These are phyloP conservation scores for Acrocephalus kingi DNA, from an alignment of 2,113 vertebrate genomes.

Conservation along the genomic window DNA sequence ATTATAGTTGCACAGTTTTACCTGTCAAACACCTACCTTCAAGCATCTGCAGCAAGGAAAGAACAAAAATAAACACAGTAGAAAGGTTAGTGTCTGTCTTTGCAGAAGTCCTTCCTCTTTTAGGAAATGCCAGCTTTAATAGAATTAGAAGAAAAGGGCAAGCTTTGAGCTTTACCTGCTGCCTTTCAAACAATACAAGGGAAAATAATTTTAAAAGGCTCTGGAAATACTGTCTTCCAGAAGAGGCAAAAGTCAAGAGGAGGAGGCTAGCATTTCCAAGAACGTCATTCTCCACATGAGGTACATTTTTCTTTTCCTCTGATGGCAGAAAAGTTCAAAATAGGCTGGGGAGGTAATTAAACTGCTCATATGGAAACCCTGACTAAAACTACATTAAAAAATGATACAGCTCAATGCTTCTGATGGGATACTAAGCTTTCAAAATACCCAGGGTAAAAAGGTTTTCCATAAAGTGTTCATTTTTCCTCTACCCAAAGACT, in stretches of 20 bases:
- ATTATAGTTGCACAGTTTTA: neutral
- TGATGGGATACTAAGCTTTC: neutral
- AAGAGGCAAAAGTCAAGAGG: neutral
- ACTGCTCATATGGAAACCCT: neutral
- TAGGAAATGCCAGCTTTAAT: neutral
- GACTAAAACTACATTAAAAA: neutral
- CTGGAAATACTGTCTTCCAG: neutral
- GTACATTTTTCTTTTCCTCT: neutral
- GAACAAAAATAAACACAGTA: neutral
- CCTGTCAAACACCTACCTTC: slow-evolving; percentile 58
- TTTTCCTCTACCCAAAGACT: neutral
- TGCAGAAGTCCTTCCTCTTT: neutral
- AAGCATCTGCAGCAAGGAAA: slow-evolving; percentile 48
- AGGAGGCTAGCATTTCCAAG: neutral
- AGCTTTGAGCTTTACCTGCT: slow-evolving; percentile 3
- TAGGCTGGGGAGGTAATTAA: neutral
- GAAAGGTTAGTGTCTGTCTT: slow-evolving; percentile 42
- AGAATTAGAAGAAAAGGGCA: neutral
- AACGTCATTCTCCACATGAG: neutral
- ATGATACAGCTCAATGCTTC: neutral
- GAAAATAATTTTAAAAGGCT: neutral
- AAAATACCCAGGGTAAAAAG: neutral
- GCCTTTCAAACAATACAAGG: slow-evolving; percentile 1
- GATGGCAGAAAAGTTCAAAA: neutral
- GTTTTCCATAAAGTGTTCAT: neutral